phyloP scores from a whole-genome alignment of 2,888 invertebrate genomes.

The Sphaerophoria rueppellii region DNA sequence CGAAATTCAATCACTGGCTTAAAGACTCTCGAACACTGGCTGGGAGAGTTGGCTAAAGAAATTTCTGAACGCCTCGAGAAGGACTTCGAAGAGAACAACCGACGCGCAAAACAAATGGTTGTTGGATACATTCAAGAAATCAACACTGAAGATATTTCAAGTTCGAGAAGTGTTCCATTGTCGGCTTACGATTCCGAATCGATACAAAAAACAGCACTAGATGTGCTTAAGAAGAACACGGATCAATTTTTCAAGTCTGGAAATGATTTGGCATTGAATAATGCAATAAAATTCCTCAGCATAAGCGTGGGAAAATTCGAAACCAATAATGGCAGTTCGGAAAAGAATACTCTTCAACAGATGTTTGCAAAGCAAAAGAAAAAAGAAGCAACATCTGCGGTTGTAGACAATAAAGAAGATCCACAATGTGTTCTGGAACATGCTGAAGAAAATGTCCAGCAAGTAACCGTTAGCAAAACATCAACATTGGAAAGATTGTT shows the following conservation, averaged over 20 bases:
- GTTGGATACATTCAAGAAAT: constrained; percentile 86
- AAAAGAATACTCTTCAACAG: constrained; percentile 83
- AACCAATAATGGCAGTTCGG: constrained; percentile 82
- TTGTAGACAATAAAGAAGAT: background rate
- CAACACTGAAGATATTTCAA: constrained; percentile 84
- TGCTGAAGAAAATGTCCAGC: background rate
- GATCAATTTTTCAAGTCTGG: constrained; percentile 79
- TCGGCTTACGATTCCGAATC: constrained; percentile 86
- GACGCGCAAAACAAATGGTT: constrained; percentile 89
- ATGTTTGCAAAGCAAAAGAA: constrained; percentile 83
- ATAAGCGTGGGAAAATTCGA: constrained; percentile 92
- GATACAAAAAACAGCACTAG: constrained; percentile 86
- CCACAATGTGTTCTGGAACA: background rate
- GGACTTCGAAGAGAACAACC: constrained; percentile 91
- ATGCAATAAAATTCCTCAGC: constrained; percentile 87
- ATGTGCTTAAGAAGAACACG: constrained; percentile 86
- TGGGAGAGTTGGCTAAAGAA: constrained; percentile 90
- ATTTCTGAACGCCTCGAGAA: constrained; percentile 91
- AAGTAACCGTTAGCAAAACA: background rate
- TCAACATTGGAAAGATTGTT: constrained; percentile 37
- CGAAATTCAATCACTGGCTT: constrained; percentile 87
- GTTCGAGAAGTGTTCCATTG: constrained; percentile 86
- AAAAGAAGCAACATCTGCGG: constrained; percentile 18
- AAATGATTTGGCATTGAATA: constrained; percentile 79
- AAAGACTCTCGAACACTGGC: constrained; percentile 90